phyloP scores from a whole-genome alignment of 2,113 vertebrate species.

The Callocephalon fimbriatum region DNA sequence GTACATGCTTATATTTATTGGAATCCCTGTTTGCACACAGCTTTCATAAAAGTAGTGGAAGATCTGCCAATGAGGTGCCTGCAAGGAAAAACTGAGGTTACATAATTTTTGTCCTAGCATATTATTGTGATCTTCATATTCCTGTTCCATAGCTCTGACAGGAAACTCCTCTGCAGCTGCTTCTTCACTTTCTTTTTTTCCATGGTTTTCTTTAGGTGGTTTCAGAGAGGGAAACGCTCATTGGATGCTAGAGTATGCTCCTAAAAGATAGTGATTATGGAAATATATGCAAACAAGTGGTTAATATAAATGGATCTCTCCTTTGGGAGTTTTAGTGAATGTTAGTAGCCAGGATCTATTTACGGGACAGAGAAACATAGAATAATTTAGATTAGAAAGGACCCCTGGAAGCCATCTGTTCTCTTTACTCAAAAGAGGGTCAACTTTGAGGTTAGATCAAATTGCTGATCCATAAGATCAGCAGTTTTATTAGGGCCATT shows the following conservation, averaged over 20 bases:
- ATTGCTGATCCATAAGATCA: background rate
- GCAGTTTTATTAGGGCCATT: background rate
- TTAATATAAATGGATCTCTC: background rate
- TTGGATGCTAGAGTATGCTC: background rate
- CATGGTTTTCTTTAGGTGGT: background rate
- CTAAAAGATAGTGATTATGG: background rate
- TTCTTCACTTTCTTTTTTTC: background rate
- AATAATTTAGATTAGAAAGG: background rate
- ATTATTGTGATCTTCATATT: background rate
- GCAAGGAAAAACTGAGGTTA: background rate
- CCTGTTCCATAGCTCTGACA: background rate
- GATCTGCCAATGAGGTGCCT: background rate
- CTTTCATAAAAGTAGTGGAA: background rate
- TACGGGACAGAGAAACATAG: background rate
- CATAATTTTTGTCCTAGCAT: background rate
- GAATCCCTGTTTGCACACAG: background rate
- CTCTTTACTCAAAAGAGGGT: background rate
- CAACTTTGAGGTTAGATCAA: background rate
- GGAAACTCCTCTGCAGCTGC: background rate
- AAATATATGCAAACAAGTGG: background rate
- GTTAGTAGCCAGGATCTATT: background rate
- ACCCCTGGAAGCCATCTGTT: background rate
- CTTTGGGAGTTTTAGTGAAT: background rate
- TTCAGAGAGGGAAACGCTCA: background rate
- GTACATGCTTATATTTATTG: background rate